A percentile compares a stretch with the other conserved stretches of the same genome.
phyloP scores from a whole-genome alignment of 2,113 vertebrate genomes.

The Seriola rivoliana region DNA sequence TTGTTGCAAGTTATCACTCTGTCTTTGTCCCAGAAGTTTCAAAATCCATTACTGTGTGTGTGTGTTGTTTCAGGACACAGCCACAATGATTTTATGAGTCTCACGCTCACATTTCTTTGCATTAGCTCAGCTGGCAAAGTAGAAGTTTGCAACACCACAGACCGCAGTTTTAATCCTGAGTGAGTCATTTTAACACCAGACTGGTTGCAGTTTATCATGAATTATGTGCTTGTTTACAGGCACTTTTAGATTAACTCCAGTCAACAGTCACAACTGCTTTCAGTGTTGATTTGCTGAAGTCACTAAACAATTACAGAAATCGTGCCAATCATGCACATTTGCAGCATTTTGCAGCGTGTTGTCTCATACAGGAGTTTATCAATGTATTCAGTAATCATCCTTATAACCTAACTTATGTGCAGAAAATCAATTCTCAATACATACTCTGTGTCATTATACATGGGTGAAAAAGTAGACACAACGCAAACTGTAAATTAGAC shows the following conservation, averaged over 20 bases:
- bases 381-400: not conserved
- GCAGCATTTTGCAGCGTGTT: slow-evolving; percentile 44
- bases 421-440: not conserved
- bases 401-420: not conserved
- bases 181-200: slow-evolving; percentile 52
- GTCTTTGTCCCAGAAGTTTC: slow-evolving; percentile 15
- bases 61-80: slow-evolving; percentile 21
- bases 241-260: slow-evolving; percentile 70
- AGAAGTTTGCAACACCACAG: slow-evolving; percentile 39
- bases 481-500: not conserved
- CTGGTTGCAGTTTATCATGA: slow-evolving; percentile 62
- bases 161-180: slow-evolving; percentile 41
- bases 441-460: not conserved
- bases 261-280: slow-evolving; percentile 65
- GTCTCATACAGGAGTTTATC: slow-evolving; percentile 5
- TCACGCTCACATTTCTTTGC: slow-evolving; percentile 15
- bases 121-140: slow-evolving; percentile 54
- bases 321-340: slow-evolving; percentile 59
- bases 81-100: slow-evolving; percentile 28
- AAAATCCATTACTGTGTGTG: slow-evolving; percentile 13
- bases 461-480: not conserved
- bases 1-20: not conserved
- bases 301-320: slow-evolving; percentile 56
- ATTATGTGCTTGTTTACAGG: slow-evolving; percentile 72
- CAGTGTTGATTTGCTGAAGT: slow-evolving; percentile 46